A percentile compares a stretch with the other conserved stretches of the same genome.
phyloP scores from a whole-genome alignment of 2,113 vertebrate species.

The Hydrochoerus hydrochaeris region DNA sequence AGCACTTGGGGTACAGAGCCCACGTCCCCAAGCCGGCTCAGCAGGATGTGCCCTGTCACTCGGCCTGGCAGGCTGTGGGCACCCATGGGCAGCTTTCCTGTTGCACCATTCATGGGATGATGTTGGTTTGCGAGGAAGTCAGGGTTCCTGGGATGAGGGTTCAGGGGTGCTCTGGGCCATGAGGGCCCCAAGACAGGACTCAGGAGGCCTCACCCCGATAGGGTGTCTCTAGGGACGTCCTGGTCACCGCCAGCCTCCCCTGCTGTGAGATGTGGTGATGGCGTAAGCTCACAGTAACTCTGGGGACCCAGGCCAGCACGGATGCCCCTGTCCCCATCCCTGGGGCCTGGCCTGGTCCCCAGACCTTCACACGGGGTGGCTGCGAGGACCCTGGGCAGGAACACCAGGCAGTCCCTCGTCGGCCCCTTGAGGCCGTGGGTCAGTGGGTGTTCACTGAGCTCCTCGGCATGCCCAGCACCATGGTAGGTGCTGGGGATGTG shows the following conservation, averaged over 20 bases:
- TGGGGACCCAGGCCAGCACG: neutral
- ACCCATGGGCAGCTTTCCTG: neutral
- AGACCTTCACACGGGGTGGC: neutral
- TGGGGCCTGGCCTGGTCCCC: neutral
- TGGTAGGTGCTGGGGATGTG: neutral
- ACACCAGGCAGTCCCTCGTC: rapidly evolving
- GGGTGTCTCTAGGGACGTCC: too few species aligned
- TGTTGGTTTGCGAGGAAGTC: neutral
- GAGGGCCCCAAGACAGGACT: neutral
- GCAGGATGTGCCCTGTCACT: neutral
- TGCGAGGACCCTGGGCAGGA: neutral
- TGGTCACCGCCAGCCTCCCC: neutral
- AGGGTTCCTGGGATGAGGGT: too few species aligned
- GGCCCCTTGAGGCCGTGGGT: rapidly evolving
- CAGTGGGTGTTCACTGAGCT: rapidly evolving
- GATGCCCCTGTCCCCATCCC: neutral
- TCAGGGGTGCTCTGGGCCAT: too few species aligned
- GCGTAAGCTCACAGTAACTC: neutral
- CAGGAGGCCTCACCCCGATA: neutral
- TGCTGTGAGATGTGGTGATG: too few species aligned
- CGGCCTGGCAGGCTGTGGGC: too few species aligned
- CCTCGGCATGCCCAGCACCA: neutral
- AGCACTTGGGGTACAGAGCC: neutral
- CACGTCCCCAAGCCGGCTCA: neutral
- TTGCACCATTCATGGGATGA: neutral